A percentile compares a stretch with the other conserved stretches of the same genome.
phyloP scores from a whole-genome alignment of 2,888 invertebrate genomes.

The Ormyrus rosae region DNA sequence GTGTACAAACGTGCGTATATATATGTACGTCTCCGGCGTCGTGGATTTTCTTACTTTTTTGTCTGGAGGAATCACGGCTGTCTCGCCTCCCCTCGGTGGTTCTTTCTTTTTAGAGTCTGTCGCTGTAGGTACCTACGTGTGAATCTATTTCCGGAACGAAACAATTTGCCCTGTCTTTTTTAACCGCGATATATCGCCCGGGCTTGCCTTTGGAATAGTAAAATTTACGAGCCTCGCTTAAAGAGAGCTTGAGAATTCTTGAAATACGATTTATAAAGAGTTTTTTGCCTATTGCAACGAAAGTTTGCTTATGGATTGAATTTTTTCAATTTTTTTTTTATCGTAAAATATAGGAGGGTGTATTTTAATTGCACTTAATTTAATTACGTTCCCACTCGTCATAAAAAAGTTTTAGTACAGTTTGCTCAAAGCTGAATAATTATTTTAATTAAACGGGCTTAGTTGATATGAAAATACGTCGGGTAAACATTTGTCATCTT shows the following conservation, averaged over 20 bases:
- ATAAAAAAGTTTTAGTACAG: no score
- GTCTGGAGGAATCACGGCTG: neutral
- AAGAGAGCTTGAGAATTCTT: slow-evolving; percentile 11
- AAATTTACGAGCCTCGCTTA: slow-evolving; percentile 25
- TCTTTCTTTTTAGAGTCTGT: neutral
- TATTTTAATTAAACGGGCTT: slow-evolving; percentile 12
- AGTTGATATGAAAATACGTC: slow-evolving; percentile 27
- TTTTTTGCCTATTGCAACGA: neutral
- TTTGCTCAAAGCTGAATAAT: neutral
- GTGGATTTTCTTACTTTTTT: neutral
- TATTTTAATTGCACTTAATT: no score
- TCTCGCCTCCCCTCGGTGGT: neutral
- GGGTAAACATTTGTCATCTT: slow-evolving; percentile 17
- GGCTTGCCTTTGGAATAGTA: neutral
- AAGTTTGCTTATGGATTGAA: no score
- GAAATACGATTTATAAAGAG: neutral
- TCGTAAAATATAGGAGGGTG: neutral
- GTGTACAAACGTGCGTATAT: neutral
- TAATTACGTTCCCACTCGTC: no score
- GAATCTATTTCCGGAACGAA: slow-evolving; percentile 34
- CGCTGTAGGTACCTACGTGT: neutral
- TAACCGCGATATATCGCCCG: slow-evolving; percentile 41
- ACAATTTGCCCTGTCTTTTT: slow-evolving; percentile 35
- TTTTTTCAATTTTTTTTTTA: neutral
- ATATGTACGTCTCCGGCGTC: neutral